Percentiles rank a stretch among this genome's conserved stretches.
Evolutionary conservation across 2,797 vertebrate species (phyloP).

Genomic region (Tiaroga cobitis): DNA sequence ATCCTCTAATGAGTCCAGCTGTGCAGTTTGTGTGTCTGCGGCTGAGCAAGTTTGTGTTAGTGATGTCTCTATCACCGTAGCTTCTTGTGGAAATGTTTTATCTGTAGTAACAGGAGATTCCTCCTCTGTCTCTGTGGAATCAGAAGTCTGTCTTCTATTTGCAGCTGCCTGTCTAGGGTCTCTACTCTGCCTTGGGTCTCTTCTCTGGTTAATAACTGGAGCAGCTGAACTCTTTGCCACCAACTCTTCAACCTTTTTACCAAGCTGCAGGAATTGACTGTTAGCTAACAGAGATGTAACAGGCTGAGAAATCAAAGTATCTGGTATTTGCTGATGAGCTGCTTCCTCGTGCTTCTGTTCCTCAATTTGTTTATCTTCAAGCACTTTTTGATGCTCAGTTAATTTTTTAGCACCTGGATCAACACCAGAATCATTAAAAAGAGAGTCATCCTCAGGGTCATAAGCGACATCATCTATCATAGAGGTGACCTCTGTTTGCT

Average conservation of each 20-base stretch:
- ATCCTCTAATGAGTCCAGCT: conserved; percentile 30
- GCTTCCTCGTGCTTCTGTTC: conserved; percentile 86
- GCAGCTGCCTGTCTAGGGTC: conserved; percentile 85
- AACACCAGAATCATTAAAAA: conserved; percentile 91
- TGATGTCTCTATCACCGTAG: conserved; percentile 41
- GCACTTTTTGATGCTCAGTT: conserved; percentile 85
- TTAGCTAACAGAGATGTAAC: conserved; percentile 80
- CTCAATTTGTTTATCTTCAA: conserved; percentile 88
- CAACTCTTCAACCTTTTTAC: conserved; percentile 82
- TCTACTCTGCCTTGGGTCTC: conserved; percentile 87
- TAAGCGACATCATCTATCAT: conserved; percentile 92
- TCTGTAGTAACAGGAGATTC: conserved; percentile 55
- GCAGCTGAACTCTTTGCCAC: conserved; percentile 71
- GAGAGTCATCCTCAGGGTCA: conserved; percentile 96
- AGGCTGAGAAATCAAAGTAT: conserved; percentile 84
- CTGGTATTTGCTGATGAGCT: conserved; percentile 77
- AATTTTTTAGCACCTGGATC: conserved; percentile 74
- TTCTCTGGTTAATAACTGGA: conserved; percentile 80
- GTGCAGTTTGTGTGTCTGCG: conserved; percentile 41
- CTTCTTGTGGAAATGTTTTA: conserved; percentile 5
- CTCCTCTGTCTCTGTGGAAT: conserved; percentile 70
- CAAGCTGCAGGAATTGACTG: conserved; percentile 83
- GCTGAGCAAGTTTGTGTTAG: conserved; percentile 57
- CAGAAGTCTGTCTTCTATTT: conserved; percentile 69
- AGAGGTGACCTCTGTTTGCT: conserved; percentile 62